These are phyloP conservation scores for Tromatobia lineatoria DNA, from an alignment of 2,888 invertebrate genomes.

Conservation along the genomic window DNA sequence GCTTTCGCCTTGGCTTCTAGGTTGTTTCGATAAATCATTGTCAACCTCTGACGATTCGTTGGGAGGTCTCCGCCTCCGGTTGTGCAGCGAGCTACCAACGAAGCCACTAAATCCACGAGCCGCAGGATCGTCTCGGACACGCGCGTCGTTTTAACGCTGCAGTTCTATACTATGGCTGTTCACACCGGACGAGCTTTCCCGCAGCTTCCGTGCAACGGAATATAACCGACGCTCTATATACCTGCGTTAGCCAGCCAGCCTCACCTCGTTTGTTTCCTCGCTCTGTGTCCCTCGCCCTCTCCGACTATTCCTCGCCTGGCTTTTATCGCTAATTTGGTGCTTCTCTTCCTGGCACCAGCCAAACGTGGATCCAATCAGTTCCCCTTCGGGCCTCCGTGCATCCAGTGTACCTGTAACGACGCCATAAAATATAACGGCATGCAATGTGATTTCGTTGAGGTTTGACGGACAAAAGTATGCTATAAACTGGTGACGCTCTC, in stretches of 20 bases:
- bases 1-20: slow-evolving; percentile 37
- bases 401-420: slow-evolving; percentile 27
- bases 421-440: slow-evolving; percentile 31
- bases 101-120: slow-evolving; percentile 38
- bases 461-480: slow-evolving; percentile 22
- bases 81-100: background rate
- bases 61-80: slow-evolving; percentile 71
- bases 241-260: background rate
- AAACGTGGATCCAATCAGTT: slow-evolving; percentile 29
- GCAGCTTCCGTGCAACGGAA: slow-evolving; percentile 2
- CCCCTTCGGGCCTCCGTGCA: background rate
- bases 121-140: slow-evolving; percentile 38
- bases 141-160: slow-evolving; percentile 32
- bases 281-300: background rate
- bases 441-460: slow-evolving; percentile 20
- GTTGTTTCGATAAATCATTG: slow-evolving; percentile 76
- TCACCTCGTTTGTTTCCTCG: slow-evolving; percentile 22
- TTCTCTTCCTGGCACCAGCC: slow-evolving; percentile 4
- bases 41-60: slow-evolving; percentile 75
- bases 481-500: background rate
- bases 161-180: background rate
- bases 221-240: slow-evolving; percentile 6
- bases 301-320: slow-evolving; percentile 4
- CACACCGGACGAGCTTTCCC: slow-evolving; percentile 8
- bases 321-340: slow-evolving; percentile 43